Evolutionary conservation across 2,113 vertebrate genomes (phyloP).

Genomic region (Poeciliopsis prolifica): DNA sequence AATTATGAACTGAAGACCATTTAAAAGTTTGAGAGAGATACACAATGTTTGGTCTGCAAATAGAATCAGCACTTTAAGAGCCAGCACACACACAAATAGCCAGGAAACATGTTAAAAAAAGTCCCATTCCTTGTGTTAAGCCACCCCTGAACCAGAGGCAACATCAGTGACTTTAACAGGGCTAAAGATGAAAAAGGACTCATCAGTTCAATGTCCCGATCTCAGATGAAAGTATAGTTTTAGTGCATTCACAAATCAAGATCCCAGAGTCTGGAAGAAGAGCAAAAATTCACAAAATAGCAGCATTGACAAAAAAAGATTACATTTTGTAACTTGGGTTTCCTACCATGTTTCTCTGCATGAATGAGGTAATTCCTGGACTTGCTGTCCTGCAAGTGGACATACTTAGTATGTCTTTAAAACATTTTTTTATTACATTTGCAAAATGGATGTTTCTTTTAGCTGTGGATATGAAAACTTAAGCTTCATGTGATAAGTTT

Average conservation of each 20-base stretch:
- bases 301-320: neutral
- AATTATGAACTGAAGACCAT: neutral
- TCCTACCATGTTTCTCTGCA: neutral
- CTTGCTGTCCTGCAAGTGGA: neutral
- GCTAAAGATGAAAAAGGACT: neutral
- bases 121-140: neutral
- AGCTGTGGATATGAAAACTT: too few relatives aligned
- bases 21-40: neutral
- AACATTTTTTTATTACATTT: neutral
- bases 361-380: neutral
- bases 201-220: neutral
- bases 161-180: too few relatives aligned
- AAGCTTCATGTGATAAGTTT: too few relatives aligned
- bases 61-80: neutral
- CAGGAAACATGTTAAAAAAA: neutral
- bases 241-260: neutral
- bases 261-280: neutral
- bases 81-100: neutral
- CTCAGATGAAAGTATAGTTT: neutral
- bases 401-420: neutral
- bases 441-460: neutral
- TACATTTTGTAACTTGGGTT: neutral
- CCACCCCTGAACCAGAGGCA: neutral
- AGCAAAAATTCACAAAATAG: neutral
- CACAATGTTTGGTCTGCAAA: neutral